Conservation (phyloP, 2,113 vertebrate species). For the Pseudopipra pipra region DNA sequence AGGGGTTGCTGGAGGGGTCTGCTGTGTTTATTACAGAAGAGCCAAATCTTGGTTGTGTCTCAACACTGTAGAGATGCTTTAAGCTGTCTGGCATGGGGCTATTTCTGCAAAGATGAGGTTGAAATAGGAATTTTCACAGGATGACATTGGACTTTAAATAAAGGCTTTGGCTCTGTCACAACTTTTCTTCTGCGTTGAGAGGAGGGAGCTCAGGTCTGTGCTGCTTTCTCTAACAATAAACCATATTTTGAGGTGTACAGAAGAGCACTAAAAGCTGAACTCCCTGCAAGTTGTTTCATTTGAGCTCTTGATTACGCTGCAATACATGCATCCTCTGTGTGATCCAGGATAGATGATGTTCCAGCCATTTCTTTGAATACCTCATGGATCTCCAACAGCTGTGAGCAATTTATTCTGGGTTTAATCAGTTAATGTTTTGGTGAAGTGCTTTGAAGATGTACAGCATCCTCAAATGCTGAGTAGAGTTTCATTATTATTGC, state of each 20-base stretch:
- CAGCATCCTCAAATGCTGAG: not conserved
- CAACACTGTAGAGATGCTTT: not conserved
- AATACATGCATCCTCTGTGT: not conserved
- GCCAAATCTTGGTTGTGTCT: not conserved
- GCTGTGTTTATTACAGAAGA: not conserved
- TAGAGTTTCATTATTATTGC: not conserved
- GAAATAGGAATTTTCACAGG: not conserved
- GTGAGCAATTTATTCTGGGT: not conserved
- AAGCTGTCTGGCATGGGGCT: not conserved
- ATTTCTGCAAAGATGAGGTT: not conserved
- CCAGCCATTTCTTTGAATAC: not conserved
- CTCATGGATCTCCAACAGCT: conserved; percentile 28
- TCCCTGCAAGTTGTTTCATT: conserved; percentile 14
- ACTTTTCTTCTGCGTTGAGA: not conserved
- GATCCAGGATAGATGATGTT: conserved; percentile 8
- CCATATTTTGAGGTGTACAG: not conserved
- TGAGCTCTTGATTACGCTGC: not conserved
- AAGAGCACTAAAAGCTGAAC: not conserved
- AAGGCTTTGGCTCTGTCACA: not conserved
- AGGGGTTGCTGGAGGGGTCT: not conserved
- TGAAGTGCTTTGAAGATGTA: conserved; percentile 41
- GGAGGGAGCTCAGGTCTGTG: not conserved
- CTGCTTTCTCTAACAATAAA: not conserved
- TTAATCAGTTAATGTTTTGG: conserved; percentile 14
- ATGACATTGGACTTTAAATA: not conserved